Conservation (phyloP, 1,140 invertebrate genomes). For the Plodia interpunctella region DNA sequence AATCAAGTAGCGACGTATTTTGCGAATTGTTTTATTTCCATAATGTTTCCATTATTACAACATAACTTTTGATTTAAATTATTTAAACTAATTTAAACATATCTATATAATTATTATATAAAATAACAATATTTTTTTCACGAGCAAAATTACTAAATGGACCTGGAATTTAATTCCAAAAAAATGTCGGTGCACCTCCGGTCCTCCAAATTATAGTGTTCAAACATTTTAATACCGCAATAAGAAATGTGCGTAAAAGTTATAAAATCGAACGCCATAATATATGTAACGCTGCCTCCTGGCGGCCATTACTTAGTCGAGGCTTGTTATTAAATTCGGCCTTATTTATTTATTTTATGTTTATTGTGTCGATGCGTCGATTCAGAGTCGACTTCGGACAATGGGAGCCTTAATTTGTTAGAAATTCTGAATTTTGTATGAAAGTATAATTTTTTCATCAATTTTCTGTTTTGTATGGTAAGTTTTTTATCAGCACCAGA, state of each 20-base stretch:
- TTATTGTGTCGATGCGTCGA: constrained; percentile 33
- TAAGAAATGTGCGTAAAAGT: constrained; percentile 67
- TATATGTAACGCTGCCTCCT: constrained; percentile 68
- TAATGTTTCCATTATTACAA: neutral
- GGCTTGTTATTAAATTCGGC: constrained; percentile 71
- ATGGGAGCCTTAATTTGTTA: constrained; percentile 16
- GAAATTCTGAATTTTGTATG: constrained; percentile 13
- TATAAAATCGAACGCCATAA: constrained; percentile 55
- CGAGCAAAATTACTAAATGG: constrained; percentile 9
- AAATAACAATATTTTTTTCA: neutral
- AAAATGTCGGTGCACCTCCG: constrained; percentile 45
- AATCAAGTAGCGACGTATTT: neutral
- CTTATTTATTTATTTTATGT: constrained; percentile 72
- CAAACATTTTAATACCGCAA: constrained; percentile 65
- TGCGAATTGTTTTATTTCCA: neutral
- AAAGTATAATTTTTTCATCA: no score
- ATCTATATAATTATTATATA: neutral
- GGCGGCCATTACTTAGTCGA: constrained; percentile 65
- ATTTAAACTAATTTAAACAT: neutral
- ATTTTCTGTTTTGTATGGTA: no score
- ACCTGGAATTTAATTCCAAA: constrained; percentile 18
- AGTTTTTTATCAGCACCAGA: no score
- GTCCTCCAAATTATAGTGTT: constrained; percentile 67
- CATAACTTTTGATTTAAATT: neutral
- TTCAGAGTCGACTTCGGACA: constrained; percentile 13